Conservation (phyloP, 2,113 vertebrate species). For the Gambusia affinis region DNA sequence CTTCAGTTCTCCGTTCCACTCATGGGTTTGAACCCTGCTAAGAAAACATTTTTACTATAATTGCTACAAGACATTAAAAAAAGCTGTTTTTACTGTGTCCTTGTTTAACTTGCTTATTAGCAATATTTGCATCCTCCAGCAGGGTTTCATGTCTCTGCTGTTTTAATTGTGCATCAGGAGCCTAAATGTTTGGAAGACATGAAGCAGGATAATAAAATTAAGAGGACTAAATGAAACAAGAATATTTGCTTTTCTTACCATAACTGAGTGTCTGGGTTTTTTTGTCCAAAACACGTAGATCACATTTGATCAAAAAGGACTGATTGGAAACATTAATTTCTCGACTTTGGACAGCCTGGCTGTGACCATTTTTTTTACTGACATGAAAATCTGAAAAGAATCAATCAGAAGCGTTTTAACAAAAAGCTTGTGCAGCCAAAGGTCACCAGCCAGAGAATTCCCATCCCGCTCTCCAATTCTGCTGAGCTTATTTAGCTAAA, state of each 20-base stretch:
- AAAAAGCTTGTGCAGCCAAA: conserved; percentile 12
- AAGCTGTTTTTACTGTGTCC: background rate
- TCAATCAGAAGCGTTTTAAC: background rate
- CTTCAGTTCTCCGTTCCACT: background rate
- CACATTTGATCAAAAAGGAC: no score
- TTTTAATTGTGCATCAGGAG: background rate
- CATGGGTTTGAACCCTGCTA: background rate
- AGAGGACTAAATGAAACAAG: no score
- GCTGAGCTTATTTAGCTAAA: conserved; percentile 43
- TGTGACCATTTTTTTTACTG: background rate
- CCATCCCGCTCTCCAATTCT: conserved; percentile 25
- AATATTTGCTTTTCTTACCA: background rate
- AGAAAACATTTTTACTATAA: background rate
- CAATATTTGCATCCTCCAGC: background rate
- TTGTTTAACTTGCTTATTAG: background rate
- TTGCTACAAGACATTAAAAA: background rate
- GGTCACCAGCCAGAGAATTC: conserved; percentile 30
- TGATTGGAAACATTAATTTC: background rate
- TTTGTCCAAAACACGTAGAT: background rate
- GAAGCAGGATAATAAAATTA: background rate
- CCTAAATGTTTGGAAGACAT: background rate
- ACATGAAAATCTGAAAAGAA: background rate
- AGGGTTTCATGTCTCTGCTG: background rate
- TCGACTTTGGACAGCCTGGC: background rate
- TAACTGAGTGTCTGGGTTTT: background rate